These are phyloP conservation scores for Lacanobia oleracea DNA, from an alignment of 2,888 invertebrate species.

Conservation along the genomic window DNA sequence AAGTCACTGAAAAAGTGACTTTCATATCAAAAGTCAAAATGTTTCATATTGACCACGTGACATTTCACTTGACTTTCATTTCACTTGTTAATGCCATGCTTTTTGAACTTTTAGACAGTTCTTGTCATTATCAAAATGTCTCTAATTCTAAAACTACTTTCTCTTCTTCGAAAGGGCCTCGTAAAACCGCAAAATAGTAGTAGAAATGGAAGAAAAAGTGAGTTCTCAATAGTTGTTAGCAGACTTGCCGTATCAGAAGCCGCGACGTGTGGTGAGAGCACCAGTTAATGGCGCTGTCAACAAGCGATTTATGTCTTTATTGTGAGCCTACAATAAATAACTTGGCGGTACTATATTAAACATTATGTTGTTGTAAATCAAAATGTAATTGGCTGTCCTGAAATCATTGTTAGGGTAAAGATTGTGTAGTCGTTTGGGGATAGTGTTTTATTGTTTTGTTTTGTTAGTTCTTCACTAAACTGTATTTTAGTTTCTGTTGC, in stretches of 20 bases:
- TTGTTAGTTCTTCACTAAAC: neutral
- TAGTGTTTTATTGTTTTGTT: slow-evolving; percentile 29
- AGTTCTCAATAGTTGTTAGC: slow-evolving; percentile 25
- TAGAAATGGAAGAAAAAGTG: slow-evolving; percentile 4
- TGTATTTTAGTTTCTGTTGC: neutral
- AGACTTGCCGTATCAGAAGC: slow-evolving; percentile 48
- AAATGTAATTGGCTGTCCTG: slow-evolving; percentile 75
- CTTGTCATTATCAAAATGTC: too few species aligned
- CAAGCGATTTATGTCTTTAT: slow-evolving; percentile 78
- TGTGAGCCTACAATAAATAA: slow-evolving; percentile 75
- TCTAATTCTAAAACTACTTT: too few species aligned
- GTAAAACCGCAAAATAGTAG: neutral
- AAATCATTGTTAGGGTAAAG: slow-evolving; percentile 61
- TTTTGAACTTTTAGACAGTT: too few species aligned
- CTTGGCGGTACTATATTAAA: slow-evolving; percentile 68
- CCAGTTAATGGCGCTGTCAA: slow-evolving; percentile 76
- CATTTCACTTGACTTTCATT: neutral
- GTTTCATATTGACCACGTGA: too few species aligned
- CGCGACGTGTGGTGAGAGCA: slow-evolving; percentile 42
- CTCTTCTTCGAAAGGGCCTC: neutral
- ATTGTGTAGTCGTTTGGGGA: slow-evolving; percentile 35
- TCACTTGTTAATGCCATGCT: neutral
- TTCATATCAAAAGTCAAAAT: neutral
- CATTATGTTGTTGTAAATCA: slow-evolving; percentile 78
- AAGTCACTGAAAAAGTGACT: neutral